phyloP scores from a whole-genome alignment of 2,888 invertebrate species.

The Orchestes rusci region DNA sequence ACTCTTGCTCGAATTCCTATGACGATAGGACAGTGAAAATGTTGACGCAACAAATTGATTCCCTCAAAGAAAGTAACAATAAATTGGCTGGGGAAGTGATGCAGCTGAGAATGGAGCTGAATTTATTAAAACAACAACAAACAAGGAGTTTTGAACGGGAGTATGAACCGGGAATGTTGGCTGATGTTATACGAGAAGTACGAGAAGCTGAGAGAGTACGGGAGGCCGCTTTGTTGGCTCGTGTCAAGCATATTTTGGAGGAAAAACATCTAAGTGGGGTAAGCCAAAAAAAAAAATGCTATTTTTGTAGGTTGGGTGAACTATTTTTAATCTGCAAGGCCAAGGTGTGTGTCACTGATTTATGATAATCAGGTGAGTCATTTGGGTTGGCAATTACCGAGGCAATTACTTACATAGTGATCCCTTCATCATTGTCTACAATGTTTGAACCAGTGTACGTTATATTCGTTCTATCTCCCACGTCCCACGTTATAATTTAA shows the following conservation, averaged over 20 bases:
- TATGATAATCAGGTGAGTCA: too few relatives aligned
- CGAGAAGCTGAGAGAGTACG: constrained; percentile 64
- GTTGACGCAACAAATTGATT: constrained; percentile 65
- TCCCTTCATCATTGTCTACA: too few relatives aligned
- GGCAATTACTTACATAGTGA: too few relatives aligned
- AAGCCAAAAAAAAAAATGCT: constrained; percentile 28
- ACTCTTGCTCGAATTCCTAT: constrained; percentile 48
- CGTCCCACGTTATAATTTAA: too few relatives aligned
- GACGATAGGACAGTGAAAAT: constrained; percentile 56
- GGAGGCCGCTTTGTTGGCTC: constrained; percentile 62
- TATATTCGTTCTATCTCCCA: too few relatives aligned
- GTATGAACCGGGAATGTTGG: constrained; percentile 66
- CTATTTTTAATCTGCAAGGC: too few relatives aligned
- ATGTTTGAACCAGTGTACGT: too few relatives aligned
- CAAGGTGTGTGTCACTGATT: too few relatives aligned
- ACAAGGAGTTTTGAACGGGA: constrained; percentile 40
- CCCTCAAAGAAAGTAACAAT: constrained; percentile 63
- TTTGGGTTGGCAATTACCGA: too few relatives aligned
- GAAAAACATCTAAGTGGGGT: constrained; percentile 48
- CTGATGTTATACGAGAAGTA: constrained; percentile 66
- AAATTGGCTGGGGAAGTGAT: constrained; percentile 68
- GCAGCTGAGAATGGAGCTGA: constrained; percentile 60
- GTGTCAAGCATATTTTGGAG: constrained; percentile 53
- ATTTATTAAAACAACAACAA: constrained; percentile 39
- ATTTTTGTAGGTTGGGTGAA: too few relatives aligned